These are phyloP conservation scores for Dicyrtomina minuta DNA, from an alignment of 2,888 invertebrate species.

Conservation along the genomic window DNA sequence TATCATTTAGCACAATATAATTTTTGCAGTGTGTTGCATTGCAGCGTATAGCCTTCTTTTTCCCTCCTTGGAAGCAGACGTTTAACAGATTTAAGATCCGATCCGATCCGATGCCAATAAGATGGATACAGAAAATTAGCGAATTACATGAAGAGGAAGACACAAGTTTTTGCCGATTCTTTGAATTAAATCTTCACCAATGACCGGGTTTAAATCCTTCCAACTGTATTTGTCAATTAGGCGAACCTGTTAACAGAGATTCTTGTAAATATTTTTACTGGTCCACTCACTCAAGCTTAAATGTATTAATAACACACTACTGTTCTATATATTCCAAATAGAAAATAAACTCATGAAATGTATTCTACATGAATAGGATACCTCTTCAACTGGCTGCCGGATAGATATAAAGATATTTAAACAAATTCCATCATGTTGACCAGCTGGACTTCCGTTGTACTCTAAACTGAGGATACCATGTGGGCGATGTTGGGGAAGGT, in stretches of 20 bases:
- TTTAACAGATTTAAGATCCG: too few relatives aligned
- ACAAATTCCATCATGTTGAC: constrained; percentile 72
- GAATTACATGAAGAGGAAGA: constrained; percentile 78
- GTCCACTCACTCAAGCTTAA: background rate
- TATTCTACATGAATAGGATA: too few relatives aligned
- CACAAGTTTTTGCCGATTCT: constrained; percentile 76
- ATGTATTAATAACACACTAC: too few relatives aligned
- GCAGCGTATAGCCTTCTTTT: background rate
- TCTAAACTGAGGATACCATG: constrained; percentile 70
- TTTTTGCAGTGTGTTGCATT: background rate
- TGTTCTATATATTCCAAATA: too few relatives aligned
- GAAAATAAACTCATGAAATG: too few relatives aligned
- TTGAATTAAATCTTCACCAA: constrained; percentile 68
- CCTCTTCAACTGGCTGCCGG: constrained; percentile 77
- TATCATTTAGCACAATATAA: background rate
- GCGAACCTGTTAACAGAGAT: constrained; percentile 61
- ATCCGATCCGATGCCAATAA: too few relatives aligned
- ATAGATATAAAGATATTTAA: constrained; percentile 80
- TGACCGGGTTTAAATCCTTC: constrained; percentile 73
- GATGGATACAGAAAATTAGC: constrained; percentile 57
- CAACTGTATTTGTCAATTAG: constrained; percentile 86
- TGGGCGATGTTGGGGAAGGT: constrained; percentile 79
- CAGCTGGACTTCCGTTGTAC: constrained; percentile 54
- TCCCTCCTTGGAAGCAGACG: too few relatives aligned
- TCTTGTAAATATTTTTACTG: background rate